These are phyloP conservation scores for Oncorhynchus gorbuscha DNA, from an alignment of 2,113 vertebrate species.

Conservation along the genomic window DNA sequence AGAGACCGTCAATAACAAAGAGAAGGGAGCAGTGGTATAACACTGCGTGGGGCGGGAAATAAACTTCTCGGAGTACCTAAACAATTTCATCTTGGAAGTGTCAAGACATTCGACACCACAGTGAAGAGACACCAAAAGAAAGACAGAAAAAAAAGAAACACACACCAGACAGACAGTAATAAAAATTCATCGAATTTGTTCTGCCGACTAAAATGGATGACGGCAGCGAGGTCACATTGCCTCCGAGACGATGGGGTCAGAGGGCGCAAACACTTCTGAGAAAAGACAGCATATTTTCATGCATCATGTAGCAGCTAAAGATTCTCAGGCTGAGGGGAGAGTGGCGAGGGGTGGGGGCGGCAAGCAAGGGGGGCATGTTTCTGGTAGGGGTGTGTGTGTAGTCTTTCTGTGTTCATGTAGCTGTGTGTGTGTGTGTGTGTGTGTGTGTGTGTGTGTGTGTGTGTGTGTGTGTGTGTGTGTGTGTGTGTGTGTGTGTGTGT, in stretches of 20 bases:
- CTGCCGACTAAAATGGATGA: slow-evolving; percentile 89
- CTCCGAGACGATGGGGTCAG: slow-evolving; percentile 83
- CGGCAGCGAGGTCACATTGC: slow-evolving; percentile 94
- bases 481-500: neutral
- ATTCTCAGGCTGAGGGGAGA: slow-evolving; percentile 65
- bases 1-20: neutral
- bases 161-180: slow-evolving; percentile 81
- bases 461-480: no score
- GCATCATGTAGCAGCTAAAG: slow-evolving; percentile 98
- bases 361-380: neutral
- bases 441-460: no score
- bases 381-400: slow-evolving; percentile 15
- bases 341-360: neutral
- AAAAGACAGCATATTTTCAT: slow-evolving; percentile 92
- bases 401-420: neutral
- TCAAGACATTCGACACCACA: neutral
- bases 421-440: no score
- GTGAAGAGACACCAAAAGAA: neutral
- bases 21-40: neutral
- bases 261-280: slow-evolving; percentile 85
- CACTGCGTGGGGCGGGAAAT: neutral
- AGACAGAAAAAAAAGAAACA: slow-evolving; percentile 70
- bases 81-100: neutral
- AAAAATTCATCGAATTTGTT: slow-evolving; percentile 99
- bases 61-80: neutral